phyloP scores from a whole-genome alignment of 2,888 invertebrate genomes.

The Physocephala rufipes region DNA sequence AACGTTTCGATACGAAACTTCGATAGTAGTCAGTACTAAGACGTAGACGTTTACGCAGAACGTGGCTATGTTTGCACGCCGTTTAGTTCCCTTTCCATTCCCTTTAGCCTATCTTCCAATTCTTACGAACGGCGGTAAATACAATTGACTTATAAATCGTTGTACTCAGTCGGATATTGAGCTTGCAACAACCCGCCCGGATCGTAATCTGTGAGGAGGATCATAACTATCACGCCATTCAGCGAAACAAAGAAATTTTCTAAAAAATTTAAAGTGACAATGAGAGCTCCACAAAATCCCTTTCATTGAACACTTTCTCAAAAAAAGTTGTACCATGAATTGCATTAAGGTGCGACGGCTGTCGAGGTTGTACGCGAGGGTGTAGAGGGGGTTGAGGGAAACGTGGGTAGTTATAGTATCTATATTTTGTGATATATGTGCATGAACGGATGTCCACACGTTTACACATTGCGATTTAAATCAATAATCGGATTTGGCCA shows the following conservation, averaged over 20 bases:
- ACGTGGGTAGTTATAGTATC: too few relatives aligned
- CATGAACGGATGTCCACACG: too few relatives aligned
- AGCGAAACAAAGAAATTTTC: neutral
- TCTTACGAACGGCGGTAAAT: neutral
- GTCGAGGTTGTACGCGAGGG: neutral
- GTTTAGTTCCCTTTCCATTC: neutral
- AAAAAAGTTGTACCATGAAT: conserved; percentile 22
- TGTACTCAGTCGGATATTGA: conserved; percentile 22
- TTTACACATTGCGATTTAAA: too few relatives aligned
- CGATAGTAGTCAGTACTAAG: conserved; percentile 19
- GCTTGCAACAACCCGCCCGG: neutral
- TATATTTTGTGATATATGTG: too few relatives aligned
- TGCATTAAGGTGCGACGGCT: neutral
- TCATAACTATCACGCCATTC: too few relatives aligned
- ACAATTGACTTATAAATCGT: conserved; percentile 32
- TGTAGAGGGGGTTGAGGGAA: neutral
- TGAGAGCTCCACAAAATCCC: conserved; percentile 5
- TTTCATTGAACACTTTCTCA: neutral
- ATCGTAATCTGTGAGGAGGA: too few relatives aligned
- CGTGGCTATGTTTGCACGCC: neutral
- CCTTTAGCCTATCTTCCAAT: neutral
- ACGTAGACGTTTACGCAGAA: neutral
- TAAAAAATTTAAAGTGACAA: conserved; percentile 21
- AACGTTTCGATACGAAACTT: conserved; percentile 14
- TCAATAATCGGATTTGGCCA: too few relatives aligned